These are phyloP conservation scores for Dryobotodes eremita DNA, from an alignment of 2,888 invertebrate species.

Conservation along the genomic window DNA sequence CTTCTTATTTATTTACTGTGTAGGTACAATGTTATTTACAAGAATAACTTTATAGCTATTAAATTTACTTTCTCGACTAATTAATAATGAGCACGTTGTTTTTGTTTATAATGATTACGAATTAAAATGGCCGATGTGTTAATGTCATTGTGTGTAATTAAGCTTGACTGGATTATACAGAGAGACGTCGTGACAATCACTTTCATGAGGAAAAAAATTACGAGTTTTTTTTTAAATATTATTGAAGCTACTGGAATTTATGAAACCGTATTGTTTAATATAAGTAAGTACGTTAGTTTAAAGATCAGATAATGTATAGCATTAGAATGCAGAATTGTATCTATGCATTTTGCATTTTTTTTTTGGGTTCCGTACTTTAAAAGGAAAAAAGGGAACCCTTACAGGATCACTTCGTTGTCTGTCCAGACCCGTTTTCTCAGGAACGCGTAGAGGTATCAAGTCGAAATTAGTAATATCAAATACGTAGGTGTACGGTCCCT, in stretches of 20 bases:
- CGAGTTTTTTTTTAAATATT: background rate
- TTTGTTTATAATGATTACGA: slow-evolving; percentile 18
- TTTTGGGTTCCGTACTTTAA: too few relatives aligned
- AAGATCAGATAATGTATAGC: too few relatives aligned
- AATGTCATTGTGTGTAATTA: slow-evolving; percentile 9
- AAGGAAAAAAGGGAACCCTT: too few relatives aligned
- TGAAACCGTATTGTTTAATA: too few relatives aligned
- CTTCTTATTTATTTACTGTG: slow-evolving; percentile 41
- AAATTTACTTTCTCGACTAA: slow-evolving; percentile 55
- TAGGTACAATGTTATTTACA: slow-evolving; percentile 41
- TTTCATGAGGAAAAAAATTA: background rate
- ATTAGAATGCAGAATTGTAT: too few relatives aligned
- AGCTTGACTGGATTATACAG: background rate
- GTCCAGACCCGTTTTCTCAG: too few relatives aligned
- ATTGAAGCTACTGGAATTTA: background rate
- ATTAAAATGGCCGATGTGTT: background rate
- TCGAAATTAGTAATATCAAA: too few relatives aligned
- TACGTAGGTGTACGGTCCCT: too few relatives aligned
- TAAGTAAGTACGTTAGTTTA: too few relatives aligned
- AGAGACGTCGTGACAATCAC: background rate
- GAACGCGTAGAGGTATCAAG: too few relatives aligned
- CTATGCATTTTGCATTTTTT: too few relatives aligned
- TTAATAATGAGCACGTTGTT: slow-evolving; percentile 13
- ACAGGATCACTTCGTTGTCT: too few relatives aligned
- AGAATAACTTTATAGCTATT: slow-evolving; percentile 23